phyloP scores from a whole-genome alignment of 2,797 vertebrate genomes.

The Pipistrellus kuhlii region DNA sequence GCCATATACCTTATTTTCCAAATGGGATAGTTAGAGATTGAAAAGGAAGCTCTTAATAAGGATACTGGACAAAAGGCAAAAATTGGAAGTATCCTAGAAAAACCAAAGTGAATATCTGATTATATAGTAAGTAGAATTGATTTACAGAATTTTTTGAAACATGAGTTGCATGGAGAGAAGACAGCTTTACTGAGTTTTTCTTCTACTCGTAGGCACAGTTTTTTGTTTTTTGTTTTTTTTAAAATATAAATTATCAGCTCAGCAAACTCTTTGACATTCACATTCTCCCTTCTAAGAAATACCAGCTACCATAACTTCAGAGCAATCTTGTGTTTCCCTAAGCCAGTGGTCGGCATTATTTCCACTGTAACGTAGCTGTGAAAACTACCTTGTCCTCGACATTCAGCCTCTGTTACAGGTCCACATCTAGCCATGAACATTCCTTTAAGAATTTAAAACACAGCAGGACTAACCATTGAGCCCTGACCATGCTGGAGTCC shows the following conservation, averaged over 20 bases:
- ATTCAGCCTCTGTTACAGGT: not conserved
- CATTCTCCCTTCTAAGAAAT: not conserved
- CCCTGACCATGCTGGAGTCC: not conserved
- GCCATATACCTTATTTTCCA: not conserved
- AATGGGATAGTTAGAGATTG: not conserved
- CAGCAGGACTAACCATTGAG: not conserved
- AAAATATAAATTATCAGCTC: not conserved
- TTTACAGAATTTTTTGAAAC: slow-evolving; percentile 2
- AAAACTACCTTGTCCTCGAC: not conserved
- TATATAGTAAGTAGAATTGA: not conserved
- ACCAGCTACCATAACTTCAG: not conserved
- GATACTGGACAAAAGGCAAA: not conserved
- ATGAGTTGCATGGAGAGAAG: not conserved
- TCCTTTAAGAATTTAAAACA: slow-evolving; percentile 49
- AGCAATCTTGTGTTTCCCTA: not conserved
- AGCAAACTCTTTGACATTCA: not conserved
- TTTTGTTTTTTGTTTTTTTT: not conserved
- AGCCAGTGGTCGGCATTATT: not conserved
- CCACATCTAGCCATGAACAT: not conserved
- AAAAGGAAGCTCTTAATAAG: slow-evolving; percentile 37
- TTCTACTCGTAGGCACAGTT: not conserved
- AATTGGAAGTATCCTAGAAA: not conserved
- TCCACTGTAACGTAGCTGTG: not conserved
- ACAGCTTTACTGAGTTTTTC: not conserved
- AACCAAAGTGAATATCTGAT: not conserved